Evolutionary conservation across 2,113 vertebrate species (phyloP), one percentile per base, ranked within the genome.

Genomic region (Saccopteryx bilineata): DNA sequence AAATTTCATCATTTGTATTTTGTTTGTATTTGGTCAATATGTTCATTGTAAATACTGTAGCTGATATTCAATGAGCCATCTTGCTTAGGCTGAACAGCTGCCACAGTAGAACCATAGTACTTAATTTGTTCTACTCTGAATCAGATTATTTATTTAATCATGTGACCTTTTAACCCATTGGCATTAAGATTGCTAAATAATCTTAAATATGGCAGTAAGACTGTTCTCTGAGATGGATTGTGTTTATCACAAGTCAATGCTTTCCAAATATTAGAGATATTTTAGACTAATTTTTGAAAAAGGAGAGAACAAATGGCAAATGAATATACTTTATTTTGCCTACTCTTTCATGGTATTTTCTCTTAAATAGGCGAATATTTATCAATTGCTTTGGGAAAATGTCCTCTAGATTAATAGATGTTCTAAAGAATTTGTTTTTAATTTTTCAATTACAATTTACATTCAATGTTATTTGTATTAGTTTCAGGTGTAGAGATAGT

Each of bases 361-460:
- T 95, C 56, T 91, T 85, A 85, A 69, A 52, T 24, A n/a, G 50
- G 66, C 23, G 94, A 92, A 91, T 90, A 75, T 58, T 93, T 84
- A 91, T 94, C 15, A 61, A 71, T 1, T 60, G 48, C 63, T 91
- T 91, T 72, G 80, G 12, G 24, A 71, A 85, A 96, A 87, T 71
- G n/a, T 54, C 31, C 56, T 93, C 33, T 75, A 89, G 21, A 69
- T 88, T 81, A 93, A 87, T 83, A 72, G 46, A 80, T 75, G 46
- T 24, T 88, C 28, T 31, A 74, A 94, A 93, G 33, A 11, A 83
- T 60, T 60, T 91, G 60, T 23, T 50, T 56, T n/a, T 50, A n/a
- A 19, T 31, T 56, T 78, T 78, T 78, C 75, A n/a, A 18, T n/a
- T 56, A 12, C 75, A 56, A 10, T 78, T 78, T 56, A n/a, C 28